phyloP scores from a whole-genome alignment of 2,888 invertebrate genomes.

The Mayetiola destructor region DNA sequence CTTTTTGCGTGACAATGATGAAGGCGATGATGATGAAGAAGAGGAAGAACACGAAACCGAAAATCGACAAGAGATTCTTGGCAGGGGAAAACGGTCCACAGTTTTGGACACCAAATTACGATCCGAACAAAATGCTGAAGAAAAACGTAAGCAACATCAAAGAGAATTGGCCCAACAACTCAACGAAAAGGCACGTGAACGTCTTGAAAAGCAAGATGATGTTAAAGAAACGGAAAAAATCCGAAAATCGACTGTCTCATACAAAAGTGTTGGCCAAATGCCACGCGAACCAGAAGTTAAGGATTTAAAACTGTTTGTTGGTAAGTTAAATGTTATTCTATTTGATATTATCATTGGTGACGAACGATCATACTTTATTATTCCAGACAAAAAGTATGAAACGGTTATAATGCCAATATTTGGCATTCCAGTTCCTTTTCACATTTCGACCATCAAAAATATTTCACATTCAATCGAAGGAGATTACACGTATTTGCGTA shows the following conservation, averaged over 20 bases:
- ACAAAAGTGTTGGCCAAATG: slow-evolving; percentile 82
- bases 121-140: slow-evolving; percentile 90
- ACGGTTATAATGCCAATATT: slow-evolving; percentile 96
- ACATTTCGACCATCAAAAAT: slow-evolving; percentile 98
- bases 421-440: slow-evolving; percentile 92
- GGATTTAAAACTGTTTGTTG: slow-evolving; percentile 87
- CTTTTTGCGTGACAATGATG: slow-evolving; percentile 80
- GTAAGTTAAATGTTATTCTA: slow-evolving; percentile 37
- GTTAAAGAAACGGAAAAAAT: slow-evolving; percentile 79
- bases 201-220: slow-evolving; percentile 74
- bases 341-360: slow-evolving; percentile 2
- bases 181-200: slow-evolving; percentile 84
- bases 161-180: slow-evolving; percentile 79
- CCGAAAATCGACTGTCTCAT: slow-evolving; percentile 87
- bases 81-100: slow-evolving; percentile 69
- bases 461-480: slow-evolving; percentile 98
- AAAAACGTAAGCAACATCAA: slow-evolving; percentile 93
- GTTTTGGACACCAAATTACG: slow-evolving; percentile 86
- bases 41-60: slow-evolving; percentile 57
- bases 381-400: slow-evolving; percentile 85
- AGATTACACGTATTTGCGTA: slow-evolving; percentile 93
- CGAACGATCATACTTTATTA: slow-evolving; percentile 5
- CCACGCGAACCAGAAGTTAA: slow-evolving; percentile 87
- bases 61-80: slow-evolving; percentile 30
- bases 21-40: slow-evolving; percentile 65